A percentile compares a stretch with the other conserved stretches of the same genome.
Conservation (phyloP, 2,113 vertebrate species). For the Bubo scandiacus region DNA sequence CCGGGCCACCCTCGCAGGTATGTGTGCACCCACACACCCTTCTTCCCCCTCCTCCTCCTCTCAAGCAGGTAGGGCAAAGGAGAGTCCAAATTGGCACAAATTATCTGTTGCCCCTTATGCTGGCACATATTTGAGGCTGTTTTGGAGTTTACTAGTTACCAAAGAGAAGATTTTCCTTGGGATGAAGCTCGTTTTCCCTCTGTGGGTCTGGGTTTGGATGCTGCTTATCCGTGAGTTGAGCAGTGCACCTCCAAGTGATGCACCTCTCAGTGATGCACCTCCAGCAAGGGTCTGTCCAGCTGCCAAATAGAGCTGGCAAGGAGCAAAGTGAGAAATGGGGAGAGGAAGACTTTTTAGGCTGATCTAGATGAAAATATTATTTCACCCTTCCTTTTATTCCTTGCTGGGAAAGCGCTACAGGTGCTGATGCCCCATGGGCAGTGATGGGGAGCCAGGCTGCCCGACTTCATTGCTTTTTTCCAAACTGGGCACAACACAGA, state of each 20-base stretch:
- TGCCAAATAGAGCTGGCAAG: not conserved
- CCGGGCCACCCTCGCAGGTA: conserved; percentile 86
- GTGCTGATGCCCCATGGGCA: accelerated
- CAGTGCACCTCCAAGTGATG: not conserved
- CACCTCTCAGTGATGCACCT: not conserved
- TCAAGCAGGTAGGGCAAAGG: not conserved
- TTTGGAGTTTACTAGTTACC: not conserved
- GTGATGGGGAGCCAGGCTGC: not conserved
- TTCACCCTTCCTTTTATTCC: not conserved
- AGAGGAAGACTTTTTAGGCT: not conserved
- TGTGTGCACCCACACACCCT: not conserved
- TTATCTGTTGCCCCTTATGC: not conserved
- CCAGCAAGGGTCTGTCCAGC: not conserved
- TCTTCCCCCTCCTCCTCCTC: not conserved
- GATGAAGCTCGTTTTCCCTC: not conserved
- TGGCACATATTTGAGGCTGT: not conserved
- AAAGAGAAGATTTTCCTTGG: not conserved
- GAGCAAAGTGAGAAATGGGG: not conserved
- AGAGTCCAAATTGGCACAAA: not conserved
- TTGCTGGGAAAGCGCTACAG: not conserved
- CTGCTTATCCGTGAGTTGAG: not conserved
- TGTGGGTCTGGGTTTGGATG: not conserved
- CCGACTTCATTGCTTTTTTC: not conserved
- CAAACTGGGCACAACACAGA: not conserved
- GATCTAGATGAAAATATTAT: not conserved